Evolutionary conservation across 2,888 invertebrate species (phyloP), one percentile per base, ranked within the genome.

Genomic region (Ischnura elegans): DNA sequence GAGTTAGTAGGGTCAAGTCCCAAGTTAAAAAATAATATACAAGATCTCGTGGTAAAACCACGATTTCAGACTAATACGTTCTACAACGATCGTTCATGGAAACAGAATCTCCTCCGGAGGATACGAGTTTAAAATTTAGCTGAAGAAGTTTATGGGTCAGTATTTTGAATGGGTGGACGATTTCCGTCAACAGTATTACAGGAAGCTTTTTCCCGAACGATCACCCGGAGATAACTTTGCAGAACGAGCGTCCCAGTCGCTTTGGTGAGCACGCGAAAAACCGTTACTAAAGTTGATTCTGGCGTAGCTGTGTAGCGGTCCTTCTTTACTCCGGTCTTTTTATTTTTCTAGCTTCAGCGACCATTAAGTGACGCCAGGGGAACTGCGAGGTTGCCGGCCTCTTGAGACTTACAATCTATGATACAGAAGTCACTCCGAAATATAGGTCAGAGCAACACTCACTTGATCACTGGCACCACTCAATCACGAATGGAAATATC

Each of bases 281-380:
- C 76, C 36, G 76, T 76, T 36, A 76, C 13, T n/a, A 76, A 76
- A 36, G 36, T 76, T 76, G 76, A 76, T 29, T 76, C 76, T 76
- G 76, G 76, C 76, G 25, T 76, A 13, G n/a, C 76, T 36, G 61
- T 21, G 2, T 61, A 61, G 61, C 61, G 61, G 76, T 76, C 76
- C 76, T 76, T 36, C 76, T 8, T 25, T 36, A 13, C 29, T 36
- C 36, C 29, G 10, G 76, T 36, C 0, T 29, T 66, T 61, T 36
- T 36, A 2, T 76, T 1, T 76, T 76, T 76, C 10, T 76, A 21
- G 36, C 76, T 4, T 16, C 76, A 36, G 76, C 76, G 76, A 76
- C 36, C 76, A 76, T 76, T 76, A 16, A 76, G 76, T 76, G 76
- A 36, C 13, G 76, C 13, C 76, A 76, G 76, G n/a, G n/a, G n/a